Evolutionary conservation across 2,113 vertebrate genomes (phyloP).

Genomic region (Ploceus nigricollis): DNA sequence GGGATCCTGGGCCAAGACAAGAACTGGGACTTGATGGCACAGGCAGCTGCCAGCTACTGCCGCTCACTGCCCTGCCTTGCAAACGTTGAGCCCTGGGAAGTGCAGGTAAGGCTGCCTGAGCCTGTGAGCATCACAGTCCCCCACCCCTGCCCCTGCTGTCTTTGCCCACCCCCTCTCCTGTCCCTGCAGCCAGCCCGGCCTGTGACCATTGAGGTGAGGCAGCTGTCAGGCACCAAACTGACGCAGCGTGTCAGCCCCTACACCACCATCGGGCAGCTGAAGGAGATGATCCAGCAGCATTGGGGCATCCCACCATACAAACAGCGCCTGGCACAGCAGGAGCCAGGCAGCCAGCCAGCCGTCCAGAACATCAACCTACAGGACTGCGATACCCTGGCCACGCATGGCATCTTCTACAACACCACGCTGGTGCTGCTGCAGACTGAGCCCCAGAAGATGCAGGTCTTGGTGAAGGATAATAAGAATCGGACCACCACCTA

Average conservation of each 20-base stretch:
- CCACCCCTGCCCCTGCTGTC: accelerated
- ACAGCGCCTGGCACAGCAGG: not conserved
- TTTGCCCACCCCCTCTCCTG: not conserved
- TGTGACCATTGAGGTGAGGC: not conserved
- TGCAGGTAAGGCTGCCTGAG: not conserved
- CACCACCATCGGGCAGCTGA: not conserved
- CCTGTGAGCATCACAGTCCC: accelerated
- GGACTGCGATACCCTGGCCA: not conserved
- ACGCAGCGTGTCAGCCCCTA: accelerated
- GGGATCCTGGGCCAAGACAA: slow-evolving; percentile 34
- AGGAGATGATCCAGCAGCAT: not conserved
- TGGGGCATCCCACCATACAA: not conserved
- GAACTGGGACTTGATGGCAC: not conserved
- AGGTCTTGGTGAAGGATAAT: not conserved
- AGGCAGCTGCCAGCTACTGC: accelerated
- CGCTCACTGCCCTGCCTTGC: not conserved
- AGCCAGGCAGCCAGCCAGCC: accelerated
- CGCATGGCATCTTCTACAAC: not conserved
- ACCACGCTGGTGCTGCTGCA: not conserved
- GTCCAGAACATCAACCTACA: not conserved
- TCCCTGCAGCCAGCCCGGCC: not conserved
- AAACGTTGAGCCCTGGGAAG: not conserved
- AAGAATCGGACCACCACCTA: not conserved
- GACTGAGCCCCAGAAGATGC: not conserved
- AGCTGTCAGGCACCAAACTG: not conserved